Base-by-base conservation (phyloP, 1,140 invertebrate genomes). In the Phymorhynchus buccinoides region DNA sequence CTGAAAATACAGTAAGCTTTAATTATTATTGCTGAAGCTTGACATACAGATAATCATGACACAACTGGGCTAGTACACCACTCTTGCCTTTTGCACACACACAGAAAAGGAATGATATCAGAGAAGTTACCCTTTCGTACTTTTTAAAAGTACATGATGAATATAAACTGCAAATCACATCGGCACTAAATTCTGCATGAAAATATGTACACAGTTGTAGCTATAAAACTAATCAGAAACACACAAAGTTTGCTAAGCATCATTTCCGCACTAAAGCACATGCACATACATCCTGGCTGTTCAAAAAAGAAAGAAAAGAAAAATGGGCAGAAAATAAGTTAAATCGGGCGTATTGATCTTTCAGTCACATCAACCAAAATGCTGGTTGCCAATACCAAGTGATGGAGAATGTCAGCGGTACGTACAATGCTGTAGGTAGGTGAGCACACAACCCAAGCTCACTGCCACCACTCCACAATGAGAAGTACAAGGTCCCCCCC, bases 91-190 rank as follows among this genome's bases (percentile, higher is more conserved):
- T 44, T n/a, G 41, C 44, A 44, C 41, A 18, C 71, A 75, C 77
- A 52, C 32, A n/a, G n/a, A 44, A 79, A 79, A 79, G 77, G 77
- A 79, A 79, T 79, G 77, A 79, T 78, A 78, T 79, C 77, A 18
- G 41, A 79, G 52, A 79, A 79, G 18, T n/a, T 79, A 44, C 30
- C 77, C 77, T n/a, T 78, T 78, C 27, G 6, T 32, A 12, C 75
- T 78, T 79, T 39, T n/a, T n/a, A 48, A 39, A 56, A 27, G 35
- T 22, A 9, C 22, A 52, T 79, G 30, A 79, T 42, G 2, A 42
- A 78, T 42, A n/a, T 35, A 7, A 16, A 42, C 75, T 35, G 37
- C 9, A 32, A 37, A 37, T 71, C 9, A 71, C 37, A 75, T 41
- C 18, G 39, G 30, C 14, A 41, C 73, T 75, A 75, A 42, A 75